These are phyloP conservation scores for Setophaga kirtlandii DNA, from an alignment of 2,113 vertebrate species.

Conservation along the genomic window DNA sequence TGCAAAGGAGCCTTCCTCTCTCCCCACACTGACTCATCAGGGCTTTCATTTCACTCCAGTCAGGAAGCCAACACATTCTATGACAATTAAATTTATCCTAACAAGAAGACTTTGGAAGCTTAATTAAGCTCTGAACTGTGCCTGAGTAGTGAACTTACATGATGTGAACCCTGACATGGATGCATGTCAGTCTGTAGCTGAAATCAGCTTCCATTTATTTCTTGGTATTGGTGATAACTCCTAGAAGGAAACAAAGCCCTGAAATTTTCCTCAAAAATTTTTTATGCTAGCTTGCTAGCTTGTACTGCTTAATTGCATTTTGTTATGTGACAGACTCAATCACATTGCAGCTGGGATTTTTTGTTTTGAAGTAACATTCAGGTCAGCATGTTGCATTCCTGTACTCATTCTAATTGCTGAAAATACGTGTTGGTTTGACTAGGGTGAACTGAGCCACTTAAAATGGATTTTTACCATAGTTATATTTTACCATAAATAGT, in stretches of 20 bases:
- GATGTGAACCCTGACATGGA: not conserved
- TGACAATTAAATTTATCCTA: conserved; percentile 1
- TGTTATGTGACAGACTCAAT: not conserved
- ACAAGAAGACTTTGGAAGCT: not conserved
- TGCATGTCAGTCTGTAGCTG: not conserved
- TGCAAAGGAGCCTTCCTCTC: not conserved
- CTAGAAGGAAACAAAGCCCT: not conserved
- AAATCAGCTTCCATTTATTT: not conserved
- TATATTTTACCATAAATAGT: not conserved
- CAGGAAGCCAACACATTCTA: not conserved
- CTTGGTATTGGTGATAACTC: not conserved
- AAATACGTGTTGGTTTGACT: not conserved
- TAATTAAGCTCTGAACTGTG: not conserved
- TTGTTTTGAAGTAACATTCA: not conserved
- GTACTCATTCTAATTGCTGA: not conserved
- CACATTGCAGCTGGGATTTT: not conserved
- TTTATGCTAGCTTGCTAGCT: not conserved
- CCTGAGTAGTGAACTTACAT: not conserved
- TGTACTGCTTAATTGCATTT: not conserved
- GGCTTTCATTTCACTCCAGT: not conserved
- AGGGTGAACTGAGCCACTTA: not conserved
- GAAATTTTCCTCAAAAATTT: not conserved
- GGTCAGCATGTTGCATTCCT: not conserved
- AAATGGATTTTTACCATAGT: not conserved
- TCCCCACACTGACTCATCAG: not conserved